Base-by-base conservation (phyloP, 2,888 invertebrate species). In the Achlya flavicornis region DNA sequence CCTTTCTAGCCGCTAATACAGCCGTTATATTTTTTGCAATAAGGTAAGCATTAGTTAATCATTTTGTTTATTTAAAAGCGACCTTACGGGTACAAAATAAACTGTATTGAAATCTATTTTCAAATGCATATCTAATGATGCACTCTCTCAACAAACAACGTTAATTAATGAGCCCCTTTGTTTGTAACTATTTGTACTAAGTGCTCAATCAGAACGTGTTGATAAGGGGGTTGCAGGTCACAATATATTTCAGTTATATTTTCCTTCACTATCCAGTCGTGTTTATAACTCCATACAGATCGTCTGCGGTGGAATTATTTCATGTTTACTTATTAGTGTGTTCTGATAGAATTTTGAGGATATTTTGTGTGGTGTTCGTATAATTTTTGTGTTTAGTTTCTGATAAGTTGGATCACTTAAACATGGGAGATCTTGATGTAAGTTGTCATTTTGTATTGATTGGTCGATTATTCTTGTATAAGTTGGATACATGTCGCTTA, bases 351-450 rank as follows among this genome's bases (percentile, higher is more conserved):
- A 19, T 19, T 61, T 58, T 48, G 53, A 33, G 46, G 58, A 62
- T 58, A 16, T 64, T 62, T 62, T 12, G n/a, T 61, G 35, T 48
- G 5, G 41, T 64, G 57, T 57, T n/a, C 61, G 63, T 63, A 64
- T 3, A 3, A 38, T 10, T 60, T 63, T 32, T 62, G 41, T 61
- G 26, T 26, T 26, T 26, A 26, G 26, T 26, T 57, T 61, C 16
- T 48, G 53, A 48, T 48, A 14, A 7, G 16, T 53, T 10, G 19
- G 16, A 53, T 53, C 10, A 19, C 3, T 19, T 58, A 26, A 74
- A 61, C 48, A 88, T 88, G 87, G 81, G 82, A 16, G 87, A 87
- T 76, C 64, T 87, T 61, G 63, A 75, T 73, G 88, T 88, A 79
- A 86, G 87, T 86, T 62, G 2, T 63, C 57, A 35, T 38, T 12